These are phyloP conservation scores for Physella acuta DNA, from an alignment of 1,140 invertebrate species.

Conservation along the genomic window DNA sequence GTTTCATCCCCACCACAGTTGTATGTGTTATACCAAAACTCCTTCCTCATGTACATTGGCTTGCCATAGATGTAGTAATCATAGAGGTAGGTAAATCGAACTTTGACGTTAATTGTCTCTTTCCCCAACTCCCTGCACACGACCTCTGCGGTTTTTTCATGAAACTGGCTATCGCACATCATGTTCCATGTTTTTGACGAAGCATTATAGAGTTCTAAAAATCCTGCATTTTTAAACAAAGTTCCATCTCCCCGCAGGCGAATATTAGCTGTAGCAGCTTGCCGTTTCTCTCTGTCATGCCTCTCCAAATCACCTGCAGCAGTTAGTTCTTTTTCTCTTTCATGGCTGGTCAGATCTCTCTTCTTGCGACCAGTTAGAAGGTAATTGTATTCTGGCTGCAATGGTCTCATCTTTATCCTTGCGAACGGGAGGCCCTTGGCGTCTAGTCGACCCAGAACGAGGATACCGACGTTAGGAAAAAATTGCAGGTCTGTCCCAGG, in stretches of 20 bases:
- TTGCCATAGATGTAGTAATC: constrained; percentile 57
- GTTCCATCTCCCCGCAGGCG: constrained; percentile 39
- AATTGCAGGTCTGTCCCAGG: constrained; percentile 93
- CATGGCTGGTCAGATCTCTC: not conserved
- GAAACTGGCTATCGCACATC: constrained; percentile 92
- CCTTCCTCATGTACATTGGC: constrained; percentile 62
- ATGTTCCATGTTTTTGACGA: constrained; percentile 96
- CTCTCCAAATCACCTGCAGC: not conserved
- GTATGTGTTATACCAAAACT: constrained; percentile 88
- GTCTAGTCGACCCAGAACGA: constrained; percentile 89
- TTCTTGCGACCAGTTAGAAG: not conserved
- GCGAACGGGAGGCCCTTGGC: constrained; percentile 78
- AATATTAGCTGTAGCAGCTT: constrained; percentile 20
- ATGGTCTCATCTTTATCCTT: constrained; percentile 61
- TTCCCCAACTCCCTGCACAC: constrained; percentile 92
- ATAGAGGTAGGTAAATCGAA: constrained; percentile 54
- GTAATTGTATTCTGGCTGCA: constrained; percentile 20
- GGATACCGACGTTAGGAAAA: constrained; percentile 92
- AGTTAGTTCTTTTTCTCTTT: not conserved
- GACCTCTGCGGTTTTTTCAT: constrained; percentile 63
- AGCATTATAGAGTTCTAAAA: constrained; percentile 91
- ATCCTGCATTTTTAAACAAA: constrained; percentile 65
- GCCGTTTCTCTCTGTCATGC: constrained; percentile 20
- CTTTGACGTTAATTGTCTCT: constrained; percentile 78
- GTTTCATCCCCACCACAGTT: constrained; percentile 80